A percentile compares a stretch with the other conserved stretches of the same genome.
Evolutionary conservation across 2,797 vertebrate species (phyloP).

Genomic region (Chiloscyllium punctatum): DNA sequence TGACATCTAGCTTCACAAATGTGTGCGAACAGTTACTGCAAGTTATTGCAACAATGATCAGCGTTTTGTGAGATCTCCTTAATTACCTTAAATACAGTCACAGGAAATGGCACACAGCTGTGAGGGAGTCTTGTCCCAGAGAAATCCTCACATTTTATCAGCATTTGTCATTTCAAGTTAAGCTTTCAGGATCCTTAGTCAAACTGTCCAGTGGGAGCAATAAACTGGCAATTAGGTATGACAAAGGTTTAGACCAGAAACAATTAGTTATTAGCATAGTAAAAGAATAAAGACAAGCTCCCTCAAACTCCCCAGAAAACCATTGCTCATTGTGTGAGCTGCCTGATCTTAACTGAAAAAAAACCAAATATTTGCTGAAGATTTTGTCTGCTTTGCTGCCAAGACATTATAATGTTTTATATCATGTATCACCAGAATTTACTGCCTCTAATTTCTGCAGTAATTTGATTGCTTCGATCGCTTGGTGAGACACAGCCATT

Average conservation of each 20-base stretch:
- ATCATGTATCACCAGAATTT: conserved; percentile 41
- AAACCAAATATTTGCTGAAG: conserved; percentile 47
- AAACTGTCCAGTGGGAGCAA: conserved; percentile 54
- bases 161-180: conserved; percentile 55
- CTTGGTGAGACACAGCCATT: conserved; percentile 44
- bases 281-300: conserved; percentile 53
- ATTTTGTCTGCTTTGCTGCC: conserved; percentile 46
- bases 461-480: conserved; percentile 49
- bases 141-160: conserved; percentile 51
- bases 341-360: conserved; percentile 46
- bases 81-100: conserved; percentile 51
- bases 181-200: conserved; percentile 50
- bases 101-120: conserved; percentile 50
- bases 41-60: conserved; percentile 44
- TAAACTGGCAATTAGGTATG: conserved; percentile 59
- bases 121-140: conserved; percentile 46
- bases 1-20: conserved; percentile 40
- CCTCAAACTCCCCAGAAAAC: conserved; percentile 40
- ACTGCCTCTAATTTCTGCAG: conserved; percentile 45
- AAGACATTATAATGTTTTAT: conserved; percentile 47
- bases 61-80: conserved; percentile 46
- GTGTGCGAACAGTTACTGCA: conserved; percentile 30
- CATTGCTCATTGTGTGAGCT: conserved; percentile 45
- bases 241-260: conserved; percentile 52
- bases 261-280: conserved; percentile 54